These are phyloP conservation scores for Coboldia fuscipes DNA, from an alignment of 1,140 invertebrate genomes.

Conservation along the genomic window DNA sequence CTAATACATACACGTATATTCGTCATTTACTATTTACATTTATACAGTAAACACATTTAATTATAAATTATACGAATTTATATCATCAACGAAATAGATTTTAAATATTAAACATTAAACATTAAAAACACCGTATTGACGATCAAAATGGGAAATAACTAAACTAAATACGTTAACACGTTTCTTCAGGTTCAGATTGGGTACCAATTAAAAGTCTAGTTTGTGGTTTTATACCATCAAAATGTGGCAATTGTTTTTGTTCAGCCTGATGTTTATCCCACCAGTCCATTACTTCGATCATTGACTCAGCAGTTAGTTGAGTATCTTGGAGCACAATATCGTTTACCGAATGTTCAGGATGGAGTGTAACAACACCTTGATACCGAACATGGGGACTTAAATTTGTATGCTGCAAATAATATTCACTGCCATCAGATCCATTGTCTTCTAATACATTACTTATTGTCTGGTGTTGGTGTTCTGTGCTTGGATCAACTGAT, in stretches of 20 bases:
- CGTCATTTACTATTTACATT: no score
- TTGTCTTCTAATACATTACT: background rate
- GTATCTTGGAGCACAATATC: slow-evolving; percentile 15
- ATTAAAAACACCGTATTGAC: no score
- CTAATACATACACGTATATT: no score
- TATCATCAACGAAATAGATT: background rate
- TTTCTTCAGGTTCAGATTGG: no score
- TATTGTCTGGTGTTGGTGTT: background rate
- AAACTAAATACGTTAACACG: no score
- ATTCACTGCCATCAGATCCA: background rate
- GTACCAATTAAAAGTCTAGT: no score
- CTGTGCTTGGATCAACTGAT: background rate
- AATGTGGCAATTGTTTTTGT: no score
- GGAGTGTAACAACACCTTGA: slow-evolving; percentile 6
- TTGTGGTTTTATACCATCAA: no score
- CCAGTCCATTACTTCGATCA: slow-evolving; percentile 25
- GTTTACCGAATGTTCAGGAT: slow-evolving; percentile 10
- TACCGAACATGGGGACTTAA: background rate
- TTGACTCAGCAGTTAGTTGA: slow-evolving; percentile 18
- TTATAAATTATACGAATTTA: background rate
- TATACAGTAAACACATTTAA: no score
- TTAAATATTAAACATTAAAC: background rate
- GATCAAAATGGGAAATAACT: no score
- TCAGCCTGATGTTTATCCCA: slow-evolving; percentile 20
- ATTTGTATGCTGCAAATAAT: no score